Base-by-base conservation (phyloP, 1,140 invertebrate genomes). In the Bathynomus jamesi region DNA sequence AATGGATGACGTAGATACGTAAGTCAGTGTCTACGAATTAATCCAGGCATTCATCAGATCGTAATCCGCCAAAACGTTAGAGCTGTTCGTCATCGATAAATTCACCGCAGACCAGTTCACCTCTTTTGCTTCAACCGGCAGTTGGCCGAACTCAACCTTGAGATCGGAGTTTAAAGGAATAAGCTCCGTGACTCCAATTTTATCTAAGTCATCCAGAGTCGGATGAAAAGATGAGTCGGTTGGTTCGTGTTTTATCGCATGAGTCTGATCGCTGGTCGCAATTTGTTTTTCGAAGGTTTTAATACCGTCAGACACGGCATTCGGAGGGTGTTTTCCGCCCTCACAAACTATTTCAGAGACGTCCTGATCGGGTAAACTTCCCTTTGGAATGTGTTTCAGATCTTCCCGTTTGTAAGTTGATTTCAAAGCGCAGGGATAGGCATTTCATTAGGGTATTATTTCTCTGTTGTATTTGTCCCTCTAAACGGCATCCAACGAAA, bases 41-140 rank as follows among this genome's bases (percentile, higher is more conserved):
- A 77, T 77, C 76, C 76, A 77, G 31, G 76, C 76, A 70, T 77
- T 77, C 76, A 77, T 77, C n/a, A 77, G 70, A 60, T 77, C 76
- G 53, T 73, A 77, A 62, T 77, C 76, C 4, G 76, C 76, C 10
- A 77, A 65, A 30, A 77, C 76, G 69, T 77, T 77, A 8, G 74
- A 66, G 13, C 72, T 53, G 24, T 31, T 69, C 7, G 72, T 46
- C 8, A 69, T 28, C 24, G 72, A 31, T 28, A 70, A 62, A 32
- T 63, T 68, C 4, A 72, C 76, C n/a, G 40, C 72, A 13, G 62
- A 61, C 76, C 76, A 77, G 29, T 61, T 40, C 28, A 28, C 67
- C 32, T 67, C 71, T 31, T 66, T 63, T 27, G 28, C 61, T 27
- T 62, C 25, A 32, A 29, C 46, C 11, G 67, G 71, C 31, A 77